Base-by-base conservation (phyloP, 2,888 invertebrate genomes). In the Diadegma fenestrale region DNA sequence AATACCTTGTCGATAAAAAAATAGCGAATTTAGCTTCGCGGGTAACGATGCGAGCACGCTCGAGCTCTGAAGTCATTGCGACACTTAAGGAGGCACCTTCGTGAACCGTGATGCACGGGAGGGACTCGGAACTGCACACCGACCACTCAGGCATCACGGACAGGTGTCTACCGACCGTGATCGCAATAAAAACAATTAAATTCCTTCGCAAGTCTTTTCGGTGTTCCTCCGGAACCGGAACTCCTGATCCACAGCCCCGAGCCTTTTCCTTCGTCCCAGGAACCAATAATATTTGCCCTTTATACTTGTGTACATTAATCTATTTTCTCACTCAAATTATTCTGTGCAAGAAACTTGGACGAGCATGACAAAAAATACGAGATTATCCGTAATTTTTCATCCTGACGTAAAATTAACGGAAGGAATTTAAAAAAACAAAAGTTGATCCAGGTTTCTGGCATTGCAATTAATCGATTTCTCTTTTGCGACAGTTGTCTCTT, bases 401-500 rank as follows among this genome's bases (percentile, higher is more conserved):
- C 43, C 12, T 37, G 8, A 54, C 37, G 12, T 26, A 1, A 37
- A 37, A 37, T 37, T 37, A 37, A 37, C 8, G 19, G 8, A 33
- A 48, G n/a, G n/a, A n/a, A n/a, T n/a, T 5, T 7, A 8, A 30
- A 22, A 12, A 26, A 22, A 43, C 48, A 45, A 17, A 37, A 64
- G 41, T 12, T 63, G 80, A 79, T 80, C 82, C 76, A 84, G 72
- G 85, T 80, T 84, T 73, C 73, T 68, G 14, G 10, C 51, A 58
- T 71, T 63, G 77, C 78, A 45, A 84, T 84, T 86, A 82, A 86
- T 86, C 80, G 78, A 84, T 68, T 84, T 82, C 61, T 80, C 71
- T 45, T 69, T 80, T 51, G 63, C 37, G 80, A 80, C 66, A 87
- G 61, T 78, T 73, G 61, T 83, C 80, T 90, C 90, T 88, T 90